Base-by-base conservation (phyloP, 1,140 invertebrate genomes). In the Lithobius niger region DNA sequence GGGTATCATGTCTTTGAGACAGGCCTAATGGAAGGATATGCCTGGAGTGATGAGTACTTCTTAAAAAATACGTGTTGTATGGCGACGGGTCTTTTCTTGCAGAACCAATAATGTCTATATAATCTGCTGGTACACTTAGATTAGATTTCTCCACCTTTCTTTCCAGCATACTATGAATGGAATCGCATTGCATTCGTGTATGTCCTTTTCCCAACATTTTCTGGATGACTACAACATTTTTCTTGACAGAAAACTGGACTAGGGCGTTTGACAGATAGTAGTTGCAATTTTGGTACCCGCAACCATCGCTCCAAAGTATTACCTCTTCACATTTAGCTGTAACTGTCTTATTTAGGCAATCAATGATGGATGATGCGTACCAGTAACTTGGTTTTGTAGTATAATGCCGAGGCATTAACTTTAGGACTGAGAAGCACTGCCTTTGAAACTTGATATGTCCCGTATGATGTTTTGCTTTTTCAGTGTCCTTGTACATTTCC, bases 361-460 rank as follows among this genome's bases (percentile, higher is more conserved):
- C 61, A 36, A 65, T 54, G 44, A 74, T 27, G 52, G 67, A 70
- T 2, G 63, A 65, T 40, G 66, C 67, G 57, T 19, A 64, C 52
- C 15, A 59, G 42, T 22, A 73, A 57, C 59, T 73, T 74, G 13
- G 62, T 69, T 63, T 71, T 73, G 60, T 67, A 74, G 60, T 74
- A 74, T 28, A 71, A 43, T 28, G 64, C 64, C 61, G 59, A 67
- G 18, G 70, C 67, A n/a, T 67, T 63, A 25, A n/a, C n/a, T n/a
- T n/a, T n/a, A n/a, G n/a, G n/a, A n/a, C n/a, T n/a, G n/a, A n/a
- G n/a, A n/a, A n/a, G n/a, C n/a, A n/a, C 31, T n/a, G 31, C n/a
- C n/a, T 6, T 36, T 36, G 31, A 36, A 36, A 36, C 31, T 36
- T 36, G 31, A 36, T 36, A 36, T n/a, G 6, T 36, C 31, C 31